A percentile compares a stretch with the other conserved stretches of the same genome.
Evolutionary conservation across 2,888 invertebrate genomes (phyloP).

Genomic region (Pachycephus smyrnensis): DNA sequence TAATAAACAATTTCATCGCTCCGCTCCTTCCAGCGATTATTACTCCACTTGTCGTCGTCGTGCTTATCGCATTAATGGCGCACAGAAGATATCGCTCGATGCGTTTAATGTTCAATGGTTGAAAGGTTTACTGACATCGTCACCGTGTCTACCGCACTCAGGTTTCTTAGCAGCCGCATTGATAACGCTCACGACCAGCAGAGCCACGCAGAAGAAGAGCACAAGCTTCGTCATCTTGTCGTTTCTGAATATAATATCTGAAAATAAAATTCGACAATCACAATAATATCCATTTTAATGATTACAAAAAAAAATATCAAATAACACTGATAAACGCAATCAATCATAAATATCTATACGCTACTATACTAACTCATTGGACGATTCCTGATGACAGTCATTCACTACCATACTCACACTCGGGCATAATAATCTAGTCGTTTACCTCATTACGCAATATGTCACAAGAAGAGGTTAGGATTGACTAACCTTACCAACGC

Average conservation of each 20-base stretch:
- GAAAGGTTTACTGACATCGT: slow-evolving; percentile 48
- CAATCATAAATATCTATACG: background rate
- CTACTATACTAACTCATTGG: background rate
- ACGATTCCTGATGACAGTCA: background rate
- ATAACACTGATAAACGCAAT: background rate
- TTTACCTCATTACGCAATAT: background rate
- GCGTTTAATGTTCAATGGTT: slow-evolving; percentile 1
- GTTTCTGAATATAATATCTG: background rate
- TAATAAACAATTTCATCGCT: background rate
- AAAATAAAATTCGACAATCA: background rate
- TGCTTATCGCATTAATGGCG: background rate
- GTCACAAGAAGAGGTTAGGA: background rate
- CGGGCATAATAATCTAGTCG: background rate
- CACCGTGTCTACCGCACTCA: slow-evolving; percentile 52
- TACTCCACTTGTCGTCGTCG: background rate
- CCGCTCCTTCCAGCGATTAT: background rate
- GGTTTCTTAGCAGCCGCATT: slow-evolving; percentile 39
- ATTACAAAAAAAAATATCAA: background rate
- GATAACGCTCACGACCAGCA: slow-evolving; percentile 45
- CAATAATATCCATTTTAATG: background rate
- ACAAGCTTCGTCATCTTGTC: slow-evolving; percentile 39
- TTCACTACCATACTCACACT: background rate
- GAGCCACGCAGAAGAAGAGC: slow-evolving; percentile 39
- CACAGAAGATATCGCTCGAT: background rate
- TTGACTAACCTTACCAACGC: background rate